Evolutionary conservation across 2,113 vertebrate genomes (phyloP), one percentile per base, ranked within the genome.

Genomic region (Heptranchias perlo): DNA sequence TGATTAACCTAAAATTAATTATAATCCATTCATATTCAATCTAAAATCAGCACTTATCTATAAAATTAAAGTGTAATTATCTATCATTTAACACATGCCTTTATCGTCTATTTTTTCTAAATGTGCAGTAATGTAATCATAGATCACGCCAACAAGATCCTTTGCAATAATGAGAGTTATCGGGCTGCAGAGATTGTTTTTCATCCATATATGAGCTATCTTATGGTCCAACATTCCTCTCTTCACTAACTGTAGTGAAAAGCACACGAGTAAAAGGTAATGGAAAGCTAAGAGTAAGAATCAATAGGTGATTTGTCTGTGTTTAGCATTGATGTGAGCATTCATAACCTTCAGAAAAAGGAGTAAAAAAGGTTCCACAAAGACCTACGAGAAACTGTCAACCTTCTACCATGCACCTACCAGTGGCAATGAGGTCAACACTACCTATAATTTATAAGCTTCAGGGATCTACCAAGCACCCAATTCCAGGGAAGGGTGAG

Each of bases 11-110:
- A 52, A 73, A 69, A 94, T 91, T 91, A 91, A 91, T 94, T 73
- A 52, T 95, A 95, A 95, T 95, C 28, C 64, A 95, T 95, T 69
- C 64, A 95, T 69, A 95, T 69, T 95, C 94, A 95, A 95, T 69
- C 64, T 87, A 94, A 94, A 65, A 95, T 16, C 28, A 95, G 21
- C 11, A 73, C 65, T 95, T 67, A 65, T 95, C 94, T 52, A 52
- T 67, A 95, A 47, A 58, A 95, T 95, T 95, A 95, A 95, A 95
- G 94, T 95, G 39, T 28, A 95, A 95, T 95, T 95, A 95, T 49
- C 94, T 95, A 95, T 49, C 94, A 73, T 95, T 95, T 31, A 95
- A 69, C 39, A 91, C 49, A 95, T 47, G 39, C 28, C 65, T 69
- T 67, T 73, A 47, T 95, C 65, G 18, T 73, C 23, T 69, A 31